Percentiles rank a stretch among this genome's conserved stretches.
phyloP scores from a whole-genome alignment of 2,888 invertebrate genomes.

The Phorcus lineatus region DNA sequence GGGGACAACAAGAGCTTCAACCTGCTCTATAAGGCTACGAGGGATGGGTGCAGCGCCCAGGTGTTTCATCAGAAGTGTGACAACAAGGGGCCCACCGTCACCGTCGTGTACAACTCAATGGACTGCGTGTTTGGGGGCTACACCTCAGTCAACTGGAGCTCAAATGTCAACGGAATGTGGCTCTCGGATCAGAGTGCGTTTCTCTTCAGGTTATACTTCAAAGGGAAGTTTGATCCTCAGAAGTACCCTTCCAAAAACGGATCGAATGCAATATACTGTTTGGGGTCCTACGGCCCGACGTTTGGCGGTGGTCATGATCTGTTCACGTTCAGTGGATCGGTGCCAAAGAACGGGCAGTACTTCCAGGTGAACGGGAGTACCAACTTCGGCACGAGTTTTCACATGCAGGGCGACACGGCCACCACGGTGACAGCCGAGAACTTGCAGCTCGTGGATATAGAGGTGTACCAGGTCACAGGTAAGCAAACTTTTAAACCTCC shows the following conservation, averaged over 20 bases:
- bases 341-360: background rate
- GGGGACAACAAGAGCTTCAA: conserved; percentile 36
- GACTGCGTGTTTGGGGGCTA: conserved; percentile 49
- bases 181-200: conserved; percentile 41
- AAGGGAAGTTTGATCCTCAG: conserved; percentile 24
- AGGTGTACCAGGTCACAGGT: conserved; percentile 49
- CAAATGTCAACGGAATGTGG: conserved; percentile 18
- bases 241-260: conserved; percentile 36
- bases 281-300: conserved; percentile 31
- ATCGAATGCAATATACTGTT: conserved; percentile 13
- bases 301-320: conserved; percentile 36
- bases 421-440: conserved; percentile 23
- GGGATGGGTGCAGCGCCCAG: conserved; percentile 41
- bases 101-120: conserved; percentile 45
- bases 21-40: conserved; percentile 43
- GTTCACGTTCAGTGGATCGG: conserved; percentile 16
- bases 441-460: conserved; percentile 45
- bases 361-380: background rate
- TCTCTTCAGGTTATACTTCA: conserved; percentile 40
- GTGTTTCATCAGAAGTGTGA: conserved; percentile 51
- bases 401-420: background rate
- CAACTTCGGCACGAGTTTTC: conserved; percentile 8
- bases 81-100: conserved; percentile 50
- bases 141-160: conserved; percentile 42
- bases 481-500: background rate